Evolutionary conservation across 2,797 vertebrate species (phyloP).

Genomic region (Manis pentadactyla): DNA sequence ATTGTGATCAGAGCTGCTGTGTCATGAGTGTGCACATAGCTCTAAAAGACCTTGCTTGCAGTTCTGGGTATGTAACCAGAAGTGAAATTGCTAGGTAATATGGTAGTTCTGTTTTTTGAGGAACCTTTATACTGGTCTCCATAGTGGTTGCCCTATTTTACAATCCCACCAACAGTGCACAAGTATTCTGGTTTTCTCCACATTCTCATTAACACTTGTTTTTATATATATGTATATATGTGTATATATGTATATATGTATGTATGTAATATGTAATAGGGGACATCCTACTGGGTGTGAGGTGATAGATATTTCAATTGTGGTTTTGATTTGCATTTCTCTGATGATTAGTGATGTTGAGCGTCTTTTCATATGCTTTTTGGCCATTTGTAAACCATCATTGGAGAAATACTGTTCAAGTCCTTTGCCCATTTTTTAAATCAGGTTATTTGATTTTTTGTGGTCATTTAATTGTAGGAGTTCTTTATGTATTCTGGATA

Average conservation of each 20-base stretch:
- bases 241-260: too few species aligned
- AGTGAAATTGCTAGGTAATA: too few species aligned
- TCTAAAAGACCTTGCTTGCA: neutral
- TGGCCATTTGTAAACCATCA: neutral
- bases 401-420: neutral
- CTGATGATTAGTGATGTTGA: neutral
- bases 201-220: neutral
- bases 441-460: neutral
- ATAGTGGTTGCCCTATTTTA: neutral
- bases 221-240: neutral
- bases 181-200: neutral
- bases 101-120: neutral
- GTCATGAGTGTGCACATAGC: neutral
- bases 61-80: neutral
- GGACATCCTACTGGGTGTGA: neutral
- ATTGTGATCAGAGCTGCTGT: neutral
- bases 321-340: slow-evolving; percentile 22
- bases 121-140: neutral
- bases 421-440: neutral
- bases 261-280: neutral
- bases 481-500: neutral
- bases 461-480: neutral
- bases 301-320: neutral
- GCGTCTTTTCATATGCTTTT: neutral
- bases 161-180: neutral